Evolutionary conservation across 2,888 invertebrate species (phyloP), one percentile per base, ranked within the genome.

Genomic region (Oscheius sp.): DNA sequence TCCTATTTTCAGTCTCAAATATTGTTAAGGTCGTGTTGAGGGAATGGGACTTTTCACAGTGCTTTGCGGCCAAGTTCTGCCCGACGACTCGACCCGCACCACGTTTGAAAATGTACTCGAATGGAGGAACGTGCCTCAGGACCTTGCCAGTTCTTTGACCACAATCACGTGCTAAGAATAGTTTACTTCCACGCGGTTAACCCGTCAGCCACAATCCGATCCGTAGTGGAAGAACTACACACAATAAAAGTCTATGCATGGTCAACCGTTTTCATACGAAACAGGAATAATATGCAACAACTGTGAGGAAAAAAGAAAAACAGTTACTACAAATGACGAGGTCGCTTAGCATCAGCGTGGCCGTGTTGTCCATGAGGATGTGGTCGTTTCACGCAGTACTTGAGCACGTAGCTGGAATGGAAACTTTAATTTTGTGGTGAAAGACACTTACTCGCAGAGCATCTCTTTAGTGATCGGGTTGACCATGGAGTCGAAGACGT

Each of bases 401-500:
- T 10, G 21, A 48, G n/a, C 33, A 68, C 53, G 13, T 55, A 68
- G n/a, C 68, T 68, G 10, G 55, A 68, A 35, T 35, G n/a, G 2
- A 47, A 29, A 60, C 7, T 48, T 11, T 11, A 58, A 3, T 5
- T 7, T 42, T 42, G 42, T 42, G 3, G 3, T 21, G 29, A 63
- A 10, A 63, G 7, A 42, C 21, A 13, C 77, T 48, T 62, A 79
- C 76, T 77, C 73, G 55, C 78, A 59, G 33, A 85, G 65, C 33
- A 60, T 57, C 13, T 82, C 79, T 74, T 85, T 73, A 10, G 80
- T 80, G 7, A 89, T 81, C 21, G 89, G 89, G 57, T 87, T 72
- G 60, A 76, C 51, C 80, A 89, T 89, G 13, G 85, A 86, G 66
- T 84, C 81, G 33, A 81, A 77, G 5, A 89, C 89, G 59, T 88